phyloP scores from a whole-genome alignment of 2,888 invertebrate species.

The Zygothrica quintamaculata region DNA sequence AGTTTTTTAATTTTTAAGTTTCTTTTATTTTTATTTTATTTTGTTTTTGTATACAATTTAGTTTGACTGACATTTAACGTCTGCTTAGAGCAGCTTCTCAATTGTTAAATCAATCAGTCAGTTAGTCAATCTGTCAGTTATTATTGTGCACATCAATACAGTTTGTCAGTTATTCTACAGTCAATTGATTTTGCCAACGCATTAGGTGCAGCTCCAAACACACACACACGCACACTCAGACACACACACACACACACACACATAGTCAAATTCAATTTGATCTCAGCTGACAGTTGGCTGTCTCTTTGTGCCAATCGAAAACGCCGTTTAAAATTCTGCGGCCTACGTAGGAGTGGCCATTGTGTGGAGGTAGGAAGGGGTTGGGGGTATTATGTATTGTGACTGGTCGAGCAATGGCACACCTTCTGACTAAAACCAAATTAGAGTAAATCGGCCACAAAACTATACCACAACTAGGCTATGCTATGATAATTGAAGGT shows the following conservation, averaged over 20 bases:
- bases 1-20: background rate
- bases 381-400: conserved; percentile 36
- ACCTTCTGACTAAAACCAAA: conserved; percentile 62
- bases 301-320: conserved; percentile 55
- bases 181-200: conserved; percentile 59
- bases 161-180: conserved; percentile 56
- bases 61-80: conserved; percentile 50
- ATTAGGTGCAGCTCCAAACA: conserved; percentile 51
- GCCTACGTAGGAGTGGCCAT: conserved; percentile 35
- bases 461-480: conserved; percentile 61
- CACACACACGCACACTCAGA: too few relatives aligned
- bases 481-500: conserved; percentile 65
- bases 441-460: conserved; percentile 46
- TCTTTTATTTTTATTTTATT: conserved; percentile 25
- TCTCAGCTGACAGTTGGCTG: conserved; percentile 55
- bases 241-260: too few relatives aligned
- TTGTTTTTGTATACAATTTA: background rate
- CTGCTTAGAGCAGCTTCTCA: conserved; percentile 13
- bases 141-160: conserved; percentile 40
- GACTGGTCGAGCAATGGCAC: conserved; percentile 52
- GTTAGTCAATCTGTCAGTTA: conserved; percentile 32
- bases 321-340: conserved; percentile 68
- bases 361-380: conserved; percentile 37
- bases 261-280: conserved; percentile 75
- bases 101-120: conserved; percentile 8